Conservation (phyloP, 2,888 invertebrate genomes). For the Platypus cylindrus region DNA sequence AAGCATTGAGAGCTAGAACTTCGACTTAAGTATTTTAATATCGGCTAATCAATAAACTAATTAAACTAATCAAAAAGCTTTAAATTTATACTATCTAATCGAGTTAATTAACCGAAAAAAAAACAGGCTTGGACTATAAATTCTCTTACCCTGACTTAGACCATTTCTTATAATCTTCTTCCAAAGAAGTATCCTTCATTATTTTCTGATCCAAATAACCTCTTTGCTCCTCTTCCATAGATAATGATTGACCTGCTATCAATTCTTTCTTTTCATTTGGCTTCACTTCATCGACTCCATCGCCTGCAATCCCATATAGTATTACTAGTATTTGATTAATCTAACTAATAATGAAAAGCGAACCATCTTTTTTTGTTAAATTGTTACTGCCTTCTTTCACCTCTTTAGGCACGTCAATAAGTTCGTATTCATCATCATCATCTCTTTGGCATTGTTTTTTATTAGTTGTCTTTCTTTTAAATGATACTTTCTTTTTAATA, state of each 20-base stretch:
- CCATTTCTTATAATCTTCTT: constrained; percentile 33
- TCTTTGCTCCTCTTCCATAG: constrained; percentile 29
- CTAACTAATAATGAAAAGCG: no score
- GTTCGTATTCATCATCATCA: constrained; percentile 20
- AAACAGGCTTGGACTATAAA: constrained; percentile 3
- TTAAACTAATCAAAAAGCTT: no score
- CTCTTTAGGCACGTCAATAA: constrained; percentile 17
- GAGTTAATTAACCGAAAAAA: constrained; percentile 1
- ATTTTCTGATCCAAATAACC: constrained; percentile 27
- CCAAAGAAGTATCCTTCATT: constrained; percentile 27
- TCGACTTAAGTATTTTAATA: no score
- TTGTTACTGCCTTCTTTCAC: constrained; percentile 1
- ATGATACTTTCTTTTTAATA: constrained; percentile 33
- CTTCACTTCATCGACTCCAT: no score
- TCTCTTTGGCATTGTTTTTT: constrained; percentile 13
- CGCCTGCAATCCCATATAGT: no score
- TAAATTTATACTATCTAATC: no score
- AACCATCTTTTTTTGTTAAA: no score
- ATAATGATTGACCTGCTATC: constrained; percentile 24
- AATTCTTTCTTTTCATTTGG: no score
- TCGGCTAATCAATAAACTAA: no score
- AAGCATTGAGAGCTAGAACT: no score
- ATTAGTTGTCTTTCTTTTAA: constrained; percentile 26
- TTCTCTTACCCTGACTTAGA: constrained; percentile 33
- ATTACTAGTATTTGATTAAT: no score